These are phyloP conservation scores for Cosmopolites sordidus DNA, from an alignment of 2,888 invertebrate genomes.

Conservation along the genomic window DNA sequence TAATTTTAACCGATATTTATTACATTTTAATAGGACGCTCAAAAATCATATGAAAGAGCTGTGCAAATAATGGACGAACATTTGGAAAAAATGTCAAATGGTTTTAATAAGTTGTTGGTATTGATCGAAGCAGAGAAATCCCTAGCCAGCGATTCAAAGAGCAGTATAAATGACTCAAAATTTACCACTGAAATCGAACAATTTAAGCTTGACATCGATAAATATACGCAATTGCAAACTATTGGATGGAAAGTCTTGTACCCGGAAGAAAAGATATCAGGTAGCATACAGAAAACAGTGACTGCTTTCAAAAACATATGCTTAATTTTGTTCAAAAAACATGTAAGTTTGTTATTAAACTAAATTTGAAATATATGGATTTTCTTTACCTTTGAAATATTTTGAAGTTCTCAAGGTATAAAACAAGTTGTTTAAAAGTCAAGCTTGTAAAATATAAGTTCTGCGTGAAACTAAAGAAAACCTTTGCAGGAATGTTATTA, in stretches of 20 bases:
- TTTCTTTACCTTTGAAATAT: too few species aligned
- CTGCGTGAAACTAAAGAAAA: too few species aligned
- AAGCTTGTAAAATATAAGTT: too few species aligned
- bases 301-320: conserved; percentile 16
- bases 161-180: conserved; percentile 31
- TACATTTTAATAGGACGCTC: conserved; percentile 37
- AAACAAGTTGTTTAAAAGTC: too few species aligned
- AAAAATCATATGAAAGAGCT: conserved; percentile 35
- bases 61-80: conserved; percentile 33
- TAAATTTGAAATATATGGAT: conserved; percentile 4
- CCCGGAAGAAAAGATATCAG: conserved; percentile 31
- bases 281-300: conserved; percentile 20
- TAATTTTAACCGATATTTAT: too few species aligned
- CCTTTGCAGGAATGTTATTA: too few species aligned
- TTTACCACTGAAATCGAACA: conserved; percentile 30
- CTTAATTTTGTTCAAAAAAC: conserved; percentile 13
- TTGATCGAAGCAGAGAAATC: conserved; percentile 35
- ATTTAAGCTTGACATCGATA: conserved; percentile 32
- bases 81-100: conserved; percentile 31
- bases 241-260: conserved; percentile 34
- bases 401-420: too few species aligned
- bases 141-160: conserved; percentile 32
- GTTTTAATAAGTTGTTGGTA: conserved; percentile 32
- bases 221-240: conserved; percentile 32
- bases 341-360: conserved; percentile 7